A percentile compares a stretch with the other conserved stretches of the same genome.
These are phyloP conservation scores for Trachemys scripta DNA, from an alignment of 2,113 vertebrate species.

Conservation along the genomic window DNA sequence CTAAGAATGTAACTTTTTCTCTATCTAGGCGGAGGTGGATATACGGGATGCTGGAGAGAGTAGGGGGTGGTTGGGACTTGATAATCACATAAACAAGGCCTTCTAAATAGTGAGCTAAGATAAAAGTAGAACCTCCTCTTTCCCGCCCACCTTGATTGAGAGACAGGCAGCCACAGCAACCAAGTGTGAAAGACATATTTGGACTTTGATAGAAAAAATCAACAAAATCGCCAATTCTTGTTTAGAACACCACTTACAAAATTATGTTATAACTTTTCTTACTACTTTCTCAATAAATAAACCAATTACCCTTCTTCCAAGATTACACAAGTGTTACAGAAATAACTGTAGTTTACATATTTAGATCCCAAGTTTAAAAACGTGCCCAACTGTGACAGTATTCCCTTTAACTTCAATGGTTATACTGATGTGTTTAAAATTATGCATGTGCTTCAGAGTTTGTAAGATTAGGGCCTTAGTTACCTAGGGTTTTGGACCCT, in stretches of 20 bases:
- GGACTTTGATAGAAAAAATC: neutral
- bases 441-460: neutral
- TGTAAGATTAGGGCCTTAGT: neutral
- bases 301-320: neutral
- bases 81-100: too few relatives aligned
- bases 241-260: too few relatives aligned
- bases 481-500: neutral
- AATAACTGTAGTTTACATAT: neutral
- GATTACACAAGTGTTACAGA: neutral
- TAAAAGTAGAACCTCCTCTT: neutral
- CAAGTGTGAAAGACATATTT: neutral
- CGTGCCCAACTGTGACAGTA: neutral
- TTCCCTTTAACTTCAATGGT: neutral
- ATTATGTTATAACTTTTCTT: too few relatives aligned
- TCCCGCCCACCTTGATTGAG: neutral
- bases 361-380: neutral
- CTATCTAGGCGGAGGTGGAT: too few relatives aligned
- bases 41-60: too few relatives aligned
- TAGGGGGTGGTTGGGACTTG: too few relatives aligned
- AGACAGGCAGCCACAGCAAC: neutral
- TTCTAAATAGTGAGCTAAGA: too few relatives aligned
- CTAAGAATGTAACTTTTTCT: too few relatives aligned
- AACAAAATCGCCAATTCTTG: neutral
- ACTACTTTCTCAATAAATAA: neutral
- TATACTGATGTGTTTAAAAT: neutral